Conservation (phyloP, 2,113 vertebrate species). For the Trachemys scripta region DNA sequence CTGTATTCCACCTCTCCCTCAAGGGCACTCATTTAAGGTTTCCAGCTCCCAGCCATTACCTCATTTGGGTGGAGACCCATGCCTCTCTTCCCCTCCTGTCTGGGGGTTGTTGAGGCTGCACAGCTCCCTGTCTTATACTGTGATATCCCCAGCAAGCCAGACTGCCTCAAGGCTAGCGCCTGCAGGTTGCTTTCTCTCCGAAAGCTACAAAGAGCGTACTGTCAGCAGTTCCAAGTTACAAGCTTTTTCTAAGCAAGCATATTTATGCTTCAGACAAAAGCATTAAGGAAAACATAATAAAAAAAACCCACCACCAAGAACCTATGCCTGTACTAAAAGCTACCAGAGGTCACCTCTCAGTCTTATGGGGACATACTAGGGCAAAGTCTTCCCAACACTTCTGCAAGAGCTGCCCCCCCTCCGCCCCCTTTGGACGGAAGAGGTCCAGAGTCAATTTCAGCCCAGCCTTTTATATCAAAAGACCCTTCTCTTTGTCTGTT, state of each 20-base stretch:
- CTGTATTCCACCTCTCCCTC: not conserved
- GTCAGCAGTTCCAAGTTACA: not conserved
- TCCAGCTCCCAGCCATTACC: not conserved
- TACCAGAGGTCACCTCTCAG: not conserved
- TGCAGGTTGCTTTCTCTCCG: not conserved
- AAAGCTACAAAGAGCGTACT: not conserved
- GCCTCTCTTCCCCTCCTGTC: not conserved
- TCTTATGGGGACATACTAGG: not conserved
- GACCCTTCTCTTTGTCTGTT: not conserved
- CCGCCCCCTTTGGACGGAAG: not conserved
- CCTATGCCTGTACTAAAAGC: not conserved
- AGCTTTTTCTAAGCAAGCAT: not conserved
- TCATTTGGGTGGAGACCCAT: not conserved
- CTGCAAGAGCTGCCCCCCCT: not conserved
- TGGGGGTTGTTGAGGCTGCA: not conserved
- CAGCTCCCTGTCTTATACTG: not conserved
- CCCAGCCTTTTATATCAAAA: not conserved
- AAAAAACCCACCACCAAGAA: not conserved
- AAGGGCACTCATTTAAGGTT: not conserved
- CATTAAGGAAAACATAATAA: not conserved
- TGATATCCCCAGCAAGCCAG: not conserved
- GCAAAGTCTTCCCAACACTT: not conserved
- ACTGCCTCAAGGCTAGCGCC: not conserved
- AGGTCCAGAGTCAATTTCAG: not conserved
- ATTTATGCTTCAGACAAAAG: not conserved